Conservation (phyloP, 37 sponge, comb jelly and placozoan genomes). For the Aplysina aerophoba region DNA sequence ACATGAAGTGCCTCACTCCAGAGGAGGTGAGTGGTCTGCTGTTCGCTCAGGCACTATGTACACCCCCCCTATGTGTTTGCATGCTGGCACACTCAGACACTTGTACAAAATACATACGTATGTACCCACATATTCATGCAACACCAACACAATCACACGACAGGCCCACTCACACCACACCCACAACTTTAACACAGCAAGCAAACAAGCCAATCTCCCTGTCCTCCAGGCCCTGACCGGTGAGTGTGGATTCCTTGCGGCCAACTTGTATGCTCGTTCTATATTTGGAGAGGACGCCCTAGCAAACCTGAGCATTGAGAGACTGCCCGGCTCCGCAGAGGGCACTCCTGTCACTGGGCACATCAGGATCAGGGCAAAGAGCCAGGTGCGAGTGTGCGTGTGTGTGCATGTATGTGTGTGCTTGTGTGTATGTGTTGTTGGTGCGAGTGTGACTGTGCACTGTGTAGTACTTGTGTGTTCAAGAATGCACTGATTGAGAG, state of each 20-base stretch:
- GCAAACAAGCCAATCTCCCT: neutral
- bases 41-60: too few relatives aligned
- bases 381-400: constrained; percentile 70
- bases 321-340: constrained; percentile 40
- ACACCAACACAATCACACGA: neutral
- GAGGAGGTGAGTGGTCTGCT: constrained; percentile 67
- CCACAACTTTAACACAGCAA: constrained; percentile 8
- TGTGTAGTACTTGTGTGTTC: neutral
- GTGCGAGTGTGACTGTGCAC: constrained; percentile 13
- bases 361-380: constrained; percentile 96
- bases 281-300: constrained; percentile 99
- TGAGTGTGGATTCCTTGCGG: constrained; percentile 97
- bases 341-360: constrained; percentile 85
- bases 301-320: constrained; percentile 95
- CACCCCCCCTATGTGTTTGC: too few relatives aligned
- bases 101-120: too few relatives aligned
- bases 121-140: too few relatives aligned
- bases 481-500: too few relatives aligned
- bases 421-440: constrained; percentile 11
- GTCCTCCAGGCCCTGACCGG: constrained; percentile 86
- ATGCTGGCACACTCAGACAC: too few relatives aligned
- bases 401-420: neutral
- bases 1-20: constrained; percentile 98
- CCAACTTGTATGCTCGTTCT: constrained; percentile 95
- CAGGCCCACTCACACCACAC: neutral